phyloP scores from a whole-genome alignment of 2,888 invertebrate genomes.

The Creontiades dilutus region DNA sequence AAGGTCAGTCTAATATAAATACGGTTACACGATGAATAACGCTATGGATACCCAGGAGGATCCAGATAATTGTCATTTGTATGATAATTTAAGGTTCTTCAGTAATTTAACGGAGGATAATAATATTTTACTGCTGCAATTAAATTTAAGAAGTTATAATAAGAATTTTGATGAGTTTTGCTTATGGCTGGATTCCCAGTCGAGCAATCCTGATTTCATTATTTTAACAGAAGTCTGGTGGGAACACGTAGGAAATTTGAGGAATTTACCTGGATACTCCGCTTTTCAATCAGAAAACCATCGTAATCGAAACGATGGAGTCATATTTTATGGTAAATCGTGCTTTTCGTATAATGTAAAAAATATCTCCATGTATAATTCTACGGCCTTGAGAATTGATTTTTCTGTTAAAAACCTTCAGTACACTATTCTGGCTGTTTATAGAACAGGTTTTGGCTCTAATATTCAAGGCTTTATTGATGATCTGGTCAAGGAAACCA shows the following conservation, averaged over 20 bases:
- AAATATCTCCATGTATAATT: constrained; percentile 4
- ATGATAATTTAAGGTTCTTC: constrained; percentile 3
- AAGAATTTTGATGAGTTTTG: constrained; percentile 7
- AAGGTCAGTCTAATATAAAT: constrained; percentile 33
- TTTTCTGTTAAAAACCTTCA: not conserved
- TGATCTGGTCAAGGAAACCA: not conserved
- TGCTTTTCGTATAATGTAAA: not conserved
- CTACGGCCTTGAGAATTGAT: not conserved
- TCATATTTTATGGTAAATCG: constrained; percentile 21
- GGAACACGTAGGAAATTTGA: constrained; percentile 11
- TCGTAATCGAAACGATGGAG: constrained; percentile 14
- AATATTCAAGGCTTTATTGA: not conserved
- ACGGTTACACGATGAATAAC: constrained; percentile 13
- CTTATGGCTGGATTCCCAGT: constrained; percentile 23
- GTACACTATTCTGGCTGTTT: constrained; percentile 35
- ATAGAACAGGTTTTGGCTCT: not conserved
- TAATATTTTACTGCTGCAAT: not conserved
- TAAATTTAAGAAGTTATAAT: constrained; percentile 35
- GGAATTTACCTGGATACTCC: not conserved
- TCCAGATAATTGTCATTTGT: constrained; percentile 25
- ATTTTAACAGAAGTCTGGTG: constrained; percentile 17
- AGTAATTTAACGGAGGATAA: constrained; percentile 13
- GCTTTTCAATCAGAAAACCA: constrained; percentile 26
- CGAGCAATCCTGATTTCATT: not conserved
- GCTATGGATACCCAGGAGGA: not conserved